These are phyloP conservation scores for Drosophila subobscura DNA, from an alignment of 1,140 invertebrate genomes.

Conservation along the genomic window DNA sequence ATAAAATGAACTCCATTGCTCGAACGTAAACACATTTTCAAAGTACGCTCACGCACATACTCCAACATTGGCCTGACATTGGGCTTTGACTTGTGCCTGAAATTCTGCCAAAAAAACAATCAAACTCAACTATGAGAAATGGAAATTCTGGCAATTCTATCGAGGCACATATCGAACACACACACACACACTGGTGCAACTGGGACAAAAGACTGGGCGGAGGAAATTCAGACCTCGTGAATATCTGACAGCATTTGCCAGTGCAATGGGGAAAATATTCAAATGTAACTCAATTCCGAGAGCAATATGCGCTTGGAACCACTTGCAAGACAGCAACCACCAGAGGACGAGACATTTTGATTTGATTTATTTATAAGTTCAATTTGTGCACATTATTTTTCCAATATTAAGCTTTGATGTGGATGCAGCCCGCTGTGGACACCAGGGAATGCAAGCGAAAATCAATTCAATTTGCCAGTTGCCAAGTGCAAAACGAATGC, in stretches of 20 bases:
- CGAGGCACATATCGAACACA: not conserved
- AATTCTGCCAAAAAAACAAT: slow-evolving; percentile 22
- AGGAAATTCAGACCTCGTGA: slow-evolving; percentile 16
- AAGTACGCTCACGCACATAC: slow-evolving; percentile 12
- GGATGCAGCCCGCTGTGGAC: slow-evolving; percentile 32
- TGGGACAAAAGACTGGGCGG: slow-evolving; percentile 15
- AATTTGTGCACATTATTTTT: slow-evolving; percentile 77
- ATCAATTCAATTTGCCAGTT: slow-evolving; percentile 48
- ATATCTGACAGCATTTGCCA: slow-evolving; percentile 25
- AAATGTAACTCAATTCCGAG: slow-evolving; percentile 75
- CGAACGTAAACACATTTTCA: slow-evolving; percentile 28
- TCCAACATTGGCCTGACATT: not conserved
- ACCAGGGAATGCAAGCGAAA: slow-evolving; percentile 40
- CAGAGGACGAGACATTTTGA: slow-evolving; percentile 69
- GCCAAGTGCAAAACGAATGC: slow-evolving; percentile 40
- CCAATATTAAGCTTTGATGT: slow-evolving; percentile 57
- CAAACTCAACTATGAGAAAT: slow-evolving; percentile 10
- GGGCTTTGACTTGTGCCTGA: not conserved
- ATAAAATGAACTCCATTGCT: slow-evolving; percentile 6
- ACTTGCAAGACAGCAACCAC: slow-evolving; percentile 14
- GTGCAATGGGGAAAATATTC: slow-evolving; percentile 67
- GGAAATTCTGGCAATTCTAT: slow-evolving; percentile 23
- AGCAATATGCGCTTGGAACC: slow-evolving; percentile 57
- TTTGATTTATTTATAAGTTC: slow-evolving; percentile 80
- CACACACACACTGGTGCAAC: slow-evolving; percentile 6